These are phyloP conservation scores for Cuniculus paca DNA, from an alignment of 2,797 vertebrate species.

Conservation along the genomic window DNA sequence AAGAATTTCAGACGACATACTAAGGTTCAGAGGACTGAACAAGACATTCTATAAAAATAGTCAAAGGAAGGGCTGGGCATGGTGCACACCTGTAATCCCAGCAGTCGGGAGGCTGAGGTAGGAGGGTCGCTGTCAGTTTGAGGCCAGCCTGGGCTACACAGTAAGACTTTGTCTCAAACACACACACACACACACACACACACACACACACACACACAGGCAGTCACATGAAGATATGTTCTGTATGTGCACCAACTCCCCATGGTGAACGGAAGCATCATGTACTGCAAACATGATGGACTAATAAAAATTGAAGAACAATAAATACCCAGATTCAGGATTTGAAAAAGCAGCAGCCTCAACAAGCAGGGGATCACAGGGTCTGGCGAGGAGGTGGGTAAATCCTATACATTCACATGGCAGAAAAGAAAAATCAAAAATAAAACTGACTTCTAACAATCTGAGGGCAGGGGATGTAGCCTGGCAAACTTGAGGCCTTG, in stretches of 20 bases:
- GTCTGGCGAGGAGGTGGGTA: neutral
- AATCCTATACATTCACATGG: rapidly evolving
- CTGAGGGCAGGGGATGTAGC: neutral
- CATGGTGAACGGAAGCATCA: too few species aligned
- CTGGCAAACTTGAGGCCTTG: too few species aligned
- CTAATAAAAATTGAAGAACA: neutral
- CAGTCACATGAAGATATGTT: neutral
- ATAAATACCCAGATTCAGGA: neutral
- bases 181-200: too few species aligned
- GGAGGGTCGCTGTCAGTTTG: neutral
- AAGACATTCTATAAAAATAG: slow-evolving; percentile 23
- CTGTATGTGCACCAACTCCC: neutral
- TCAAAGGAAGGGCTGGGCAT: neutral
- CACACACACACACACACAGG: too few species aligned
- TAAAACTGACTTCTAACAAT: neutral
- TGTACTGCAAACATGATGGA: neutral
- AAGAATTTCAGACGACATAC: slow-evolving; percentile 54
- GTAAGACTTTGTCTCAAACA: neutral
- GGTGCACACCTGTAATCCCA: neutral
- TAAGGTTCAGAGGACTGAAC: slow-evolving; percentile 36
- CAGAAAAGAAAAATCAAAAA: neutral
- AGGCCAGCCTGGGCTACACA: neutral
- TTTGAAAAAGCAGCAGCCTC: neutral
- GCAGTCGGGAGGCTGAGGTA: neutral
- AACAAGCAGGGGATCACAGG: neutral